Evolutionary conservation across 1,140 invertebrate species (phyloP).

Genomic region (Leptonema lineaticorne): DNA sequence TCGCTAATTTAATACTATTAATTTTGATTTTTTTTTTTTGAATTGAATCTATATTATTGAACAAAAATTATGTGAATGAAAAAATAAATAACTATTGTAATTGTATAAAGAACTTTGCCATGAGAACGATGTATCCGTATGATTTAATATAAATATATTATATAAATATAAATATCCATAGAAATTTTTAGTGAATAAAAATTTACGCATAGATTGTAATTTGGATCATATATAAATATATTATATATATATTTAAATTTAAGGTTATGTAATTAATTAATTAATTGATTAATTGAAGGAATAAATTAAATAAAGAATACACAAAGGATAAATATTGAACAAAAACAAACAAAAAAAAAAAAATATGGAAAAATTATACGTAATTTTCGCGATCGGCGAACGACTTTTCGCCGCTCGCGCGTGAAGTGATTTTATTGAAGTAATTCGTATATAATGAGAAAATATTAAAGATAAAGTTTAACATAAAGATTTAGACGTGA

Average conservation of each 20-base stretch:
- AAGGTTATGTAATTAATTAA: conserved; percentile 14
- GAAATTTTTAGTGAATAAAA: conserved; percentile 5
- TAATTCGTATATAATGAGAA: background rate
- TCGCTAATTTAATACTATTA: no score
- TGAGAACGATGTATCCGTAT: conserved; percentile 21
- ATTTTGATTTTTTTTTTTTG: no score
- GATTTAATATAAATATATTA: background rate
- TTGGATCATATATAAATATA: conserved; percentile 18
- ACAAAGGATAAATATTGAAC: background rate
- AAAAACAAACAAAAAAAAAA: background rate
- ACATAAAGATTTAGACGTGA: conserved; percentile 19
- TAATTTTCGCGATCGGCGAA: conserved; percentile 8
- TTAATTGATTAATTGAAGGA: no score
- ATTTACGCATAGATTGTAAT: conserved; percentile 16
- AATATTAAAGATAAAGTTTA: no score
- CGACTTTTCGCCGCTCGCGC: background rate
- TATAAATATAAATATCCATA: conserved; percentile 17
- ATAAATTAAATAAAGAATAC: background rate
- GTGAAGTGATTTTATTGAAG: conserved; percentile 27
- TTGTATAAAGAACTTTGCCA: conserved; percentile 22
- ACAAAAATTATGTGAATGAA: background rate
- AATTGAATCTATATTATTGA: no score
- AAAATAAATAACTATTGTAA: background rate
- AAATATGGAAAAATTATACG: conserved; percentile 23
- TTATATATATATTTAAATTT: conserved; percentile 17